Evolutionary conservation across 2,888 invertebrate genomes (phyloP), one percentile per base, ranked within the genome.

Genomic region (Sinodicranocentrus sp.): DNA sequence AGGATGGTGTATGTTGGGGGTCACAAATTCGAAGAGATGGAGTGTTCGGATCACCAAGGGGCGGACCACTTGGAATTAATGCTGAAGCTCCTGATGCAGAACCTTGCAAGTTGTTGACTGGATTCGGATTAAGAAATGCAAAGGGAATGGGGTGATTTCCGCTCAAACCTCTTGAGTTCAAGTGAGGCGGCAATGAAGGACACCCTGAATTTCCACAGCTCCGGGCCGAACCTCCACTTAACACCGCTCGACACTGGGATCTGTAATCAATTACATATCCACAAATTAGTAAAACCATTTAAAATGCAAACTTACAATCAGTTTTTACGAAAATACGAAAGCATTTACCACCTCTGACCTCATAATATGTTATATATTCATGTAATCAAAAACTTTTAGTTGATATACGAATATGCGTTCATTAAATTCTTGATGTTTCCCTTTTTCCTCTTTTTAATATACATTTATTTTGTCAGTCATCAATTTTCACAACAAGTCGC

Each of bases 161-260:
- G 70, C 75, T 83, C 33, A 87, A 80, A 21, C 84, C 80, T 85
- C 86, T 71, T 10, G 85, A 80, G 79, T 82, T 88, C 25, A 88
- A 71, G 65, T 86, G 88, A 72, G 85, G 86, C 70, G 86, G 82
- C 21, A 84, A 80, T 76, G 85, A 87, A 80, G 87, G 84, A 73
- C 88, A 88, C 76, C 86, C 86, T 13, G 86, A 86, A 76, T 84
- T 87, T 71, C 72, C 85, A 84, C 88, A 88, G 82, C 86, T 85
- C 65, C 86, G 75, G 82, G 86, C 83, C 26, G 87, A 85, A 75
- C 86, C 86, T 85, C 88, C 87, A 73, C 87, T 86, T 83, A 88
- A 68, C 54, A 87, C 87, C 83, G 87, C 72, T 71, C 87, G 88
- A 85, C 87, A 87, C 87, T 88, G 77, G 78, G 88, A 88, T 84